phyloP scores from a whole-genome alignment of 2,888 invertebrate genomes.

The Cantharis flavilabris region DNA sequence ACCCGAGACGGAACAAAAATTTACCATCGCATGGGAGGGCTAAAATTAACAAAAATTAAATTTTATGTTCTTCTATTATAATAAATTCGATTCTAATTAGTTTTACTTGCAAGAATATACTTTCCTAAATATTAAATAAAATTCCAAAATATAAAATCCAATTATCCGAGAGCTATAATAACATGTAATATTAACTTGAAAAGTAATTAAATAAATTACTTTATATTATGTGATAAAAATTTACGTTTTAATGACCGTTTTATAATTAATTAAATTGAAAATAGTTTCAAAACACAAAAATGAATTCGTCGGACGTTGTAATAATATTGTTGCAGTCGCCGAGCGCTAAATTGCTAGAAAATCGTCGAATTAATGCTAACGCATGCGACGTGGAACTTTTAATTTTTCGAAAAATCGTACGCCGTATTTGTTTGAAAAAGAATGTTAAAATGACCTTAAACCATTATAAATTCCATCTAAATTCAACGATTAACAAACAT shows the following conservation, averaged over 20 bases:
- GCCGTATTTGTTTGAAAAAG: background rate
- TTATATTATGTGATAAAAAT: background rate
- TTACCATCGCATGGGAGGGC: background rate
- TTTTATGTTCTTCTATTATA: background rate
- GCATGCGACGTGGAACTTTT: background rate
- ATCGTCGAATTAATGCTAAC: background rate
- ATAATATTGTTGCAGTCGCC: constrained; percentile 10
- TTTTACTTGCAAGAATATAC: too few relatives aligned
- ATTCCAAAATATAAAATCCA: too few relatives aligned
- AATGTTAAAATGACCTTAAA: constrained; percentile 8
- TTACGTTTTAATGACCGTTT: background rate
- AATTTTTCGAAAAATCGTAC: background rate
- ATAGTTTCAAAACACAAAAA: background rate
- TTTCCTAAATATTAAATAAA: too few relatives aligned
- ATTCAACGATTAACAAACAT: constrained; percentile 17
- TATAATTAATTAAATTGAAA: background rate
- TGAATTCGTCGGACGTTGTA: background rate
- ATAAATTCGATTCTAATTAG: too few relatives aligned
- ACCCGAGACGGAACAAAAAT: background rate
- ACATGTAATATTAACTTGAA: background rate
- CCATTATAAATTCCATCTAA: constrained; percentile 20
- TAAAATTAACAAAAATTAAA: too few relatives aligned
- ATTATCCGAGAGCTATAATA: background rate
- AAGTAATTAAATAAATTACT: background rate
- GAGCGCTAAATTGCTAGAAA: constrained; percentile 22